Evolutionary conservation across 2,113 vertebrate genomes (phyloP).

Genomic region (Speoplatyrhinus poulsoni): DNA sequence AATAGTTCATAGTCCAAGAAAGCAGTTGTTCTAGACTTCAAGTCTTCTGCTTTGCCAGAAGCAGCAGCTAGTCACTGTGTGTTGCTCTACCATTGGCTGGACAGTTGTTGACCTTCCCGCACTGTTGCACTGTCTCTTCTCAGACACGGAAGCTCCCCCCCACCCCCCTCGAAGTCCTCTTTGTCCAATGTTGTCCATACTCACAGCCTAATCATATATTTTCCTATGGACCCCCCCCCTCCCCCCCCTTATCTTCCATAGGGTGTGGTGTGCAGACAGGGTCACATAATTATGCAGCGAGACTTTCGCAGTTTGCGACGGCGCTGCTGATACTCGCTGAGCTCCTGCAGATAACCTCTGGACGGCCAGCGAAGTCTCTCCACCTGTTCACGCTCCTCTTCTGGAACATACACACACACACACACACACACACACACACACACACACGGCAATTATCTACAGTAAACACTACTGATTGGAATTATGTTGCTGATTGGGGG

Average conservation of each 20-base stretch:
- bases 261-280: conserved; percentile 21
- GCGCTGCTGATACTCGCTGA: conserved; percentile 91
- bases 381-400: conserved; percentile 90
- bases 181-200: conserved; percentile 8
- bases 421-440: conserved; percentile 23
- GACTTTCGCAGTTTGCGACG: conserved; percentile 89
- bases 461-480: neutral
- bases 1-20: conserved; percentile 33
- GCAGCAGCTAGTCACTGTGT: conserved; percentile 7
- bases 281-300: conserved; percentile 89
- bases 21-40: conserved; percentile 10
- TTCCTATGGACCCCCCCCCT: conserved; percentile 2
- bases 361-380: conserved; percentile 94
- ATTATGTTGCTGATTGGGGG: conserved; percentile 1
- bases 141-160: too few relatives aligned
- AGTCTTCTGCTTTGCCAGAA: conserved; percentile 4
- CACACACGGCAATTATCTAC: neutral
- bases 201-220: conserved; percentile 3
- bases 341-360: conserved; percentile 90
- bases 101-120: too few relatives aligned
- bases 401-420: conserved; percentile 67
- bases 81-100: neutral
- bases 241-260: conserved; percentile 16
- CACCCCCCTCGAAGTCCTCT: neutral
- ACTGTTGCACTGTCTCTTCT: too few relatives aligned